Percentiles rank a stretch among this genome's conserved stretches.
phyloP scores from a whole-genome alignment of 2,888 invertebrate genomes.

The Zygothrica quintamaculata region DNA sequence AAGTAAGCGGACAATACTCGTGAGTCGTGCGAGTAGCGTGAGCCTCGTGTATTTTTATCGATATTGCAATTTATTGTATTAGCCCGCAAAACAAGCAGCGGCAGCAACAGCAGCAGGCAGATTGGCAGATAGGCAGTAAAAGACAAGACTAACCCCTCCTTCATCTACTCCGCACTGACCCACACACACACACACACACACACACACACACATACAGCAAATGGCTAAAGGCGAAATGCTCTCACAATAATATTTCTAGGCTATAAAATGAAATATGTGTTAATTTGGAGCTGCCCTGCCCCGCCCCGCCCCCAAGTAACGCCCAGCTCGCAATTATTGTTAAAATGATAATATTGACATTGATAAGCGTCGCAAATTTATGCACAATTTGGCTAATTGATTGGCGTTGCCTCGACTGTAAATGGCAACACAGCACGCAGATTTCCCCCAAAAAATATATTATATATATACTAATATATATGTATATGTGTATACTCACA shows the following conservation, averaged over 20 bases:
- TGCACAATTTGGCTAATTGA: conserved; percentile 80
- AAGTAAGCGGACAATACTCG: conserved; percentile 35
- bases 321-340: conserved; percentile 57
- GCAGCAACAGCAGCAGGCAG: conserved; percentile 5
- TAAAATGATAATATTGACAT: conserved; percentile 78
- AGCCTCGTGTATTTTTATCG: conserved; percentile 77
- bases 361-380: conserved; percentile 79
- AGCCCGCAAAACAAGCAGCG: conserved; percentile 48
- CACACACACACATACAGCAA: too few species aligned
- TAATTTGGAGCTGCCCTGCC: conserved; percentile 57
- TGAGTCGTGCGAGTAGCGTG: conserved; percentile 69
- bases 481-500: conserved; percentile 8
- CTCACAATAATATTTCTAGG: conserved; percentile 64
- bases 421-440: conserved; percentile 55
- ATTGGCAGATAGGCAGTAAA: not conserved
- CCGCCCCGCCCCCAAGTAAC: conserved; percentile 27
- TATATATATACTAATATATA: too few species aligned
- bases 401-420: conserved; percentile 58
- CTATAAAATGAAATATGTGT: conserved; percentile 78
- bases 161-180: too few species aligned
- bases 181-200: too few species aligned
- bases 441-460: conserved; percentile 29
- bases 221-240: conserved; percentile 30
- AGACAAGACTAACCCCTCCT: conserved; percentile 12
- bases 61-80: conserved; percentile 80